Evolutionary conservation across 2,113 vertebrate genomes (phyloP), one percentile per base, ranked within the genome.

Genomic region (Chascanopsetta lugubris): DNA sequence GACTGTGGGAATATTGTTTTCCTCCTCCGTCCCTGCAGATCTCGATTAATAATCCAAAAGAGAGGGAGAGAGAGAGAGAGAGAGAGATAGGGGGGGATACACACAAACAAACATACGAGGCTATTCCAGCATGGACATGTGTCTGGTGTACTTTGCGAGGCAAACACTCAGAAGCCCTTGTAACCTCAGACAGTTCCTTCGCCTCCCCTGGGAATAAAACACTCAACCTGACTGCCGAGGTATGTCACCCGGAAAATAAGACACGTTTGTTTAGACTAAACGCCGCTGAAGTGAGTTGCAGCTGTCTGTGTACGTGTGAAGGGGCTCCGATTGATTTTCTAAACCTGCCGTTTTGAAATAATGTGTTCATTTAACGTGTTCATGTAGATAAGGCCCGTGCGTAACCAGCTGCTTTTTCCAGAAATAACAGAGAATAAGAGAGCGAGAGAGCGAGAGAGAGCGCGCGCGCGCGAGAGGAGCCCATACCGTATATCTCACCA

Each of bases 131-230:
- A 42, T 56, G 26, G 42, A 42, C 43, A 68, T 58, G 63, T 8
- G 66, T 65, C 18, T 62, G 9, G 27, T 38, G 54, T 29, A 51
- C 55, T 61, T 74, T n/a, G 26, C 51, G 55, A 60, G 47, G 11
- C 75, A 67, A 64, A 58, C 72, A 69, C 43, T 76, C 51, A 69
- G 68, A n/a, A 47, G 20, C 36, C 21, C 61, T 32, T 49, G 45
- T 42, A 53, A 75, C 69, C 29, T 6, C 57, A 67, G 80, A 77
- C 80, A 42, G 48, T 63, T 72, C 50, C 61, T n/a, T 84, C 21
- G 17, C 45, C 70, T 84, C 79, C 76, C 55, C 55, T 64, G 79
- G 61, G 68, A 72, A 85, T 81, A 75, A 70, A 78, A 62, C 80
- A 67, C 62, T 85, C 71, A 79, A 74, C 56, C 65, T 75, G 69